Base-by-base conservation (phyloP, 64 coral and sea anemone species). In the Dendrophyllia cribrosa region DNA sequence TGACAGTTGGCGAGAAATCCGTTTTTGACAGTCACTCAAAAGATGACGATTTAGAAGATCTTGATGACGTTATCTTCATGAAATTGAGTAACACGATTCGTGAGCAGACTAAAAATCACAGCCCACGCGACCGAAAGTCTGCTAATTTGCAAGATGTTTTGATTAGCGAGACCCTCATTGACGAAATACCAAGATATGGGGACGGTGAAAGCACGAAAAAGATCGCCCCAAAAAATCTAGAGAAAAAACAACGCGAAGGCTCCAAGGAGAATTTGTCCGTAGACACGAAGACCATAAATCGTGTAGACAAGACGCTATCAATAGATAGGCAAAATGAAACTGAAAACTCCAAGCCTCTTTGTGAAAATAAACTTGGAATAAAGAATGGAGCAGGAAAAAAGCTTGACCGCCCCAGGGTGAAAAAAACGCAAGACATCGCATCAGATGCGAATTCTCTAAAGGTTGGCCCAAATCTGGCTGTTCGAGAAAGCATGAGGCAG, bases 401-500 rank as follows among this genome's bases (percentile, higher is more conserved):
- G 47, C 62, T n/a, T 51, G 43, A n/a, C 9, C 80, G 80, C 34
- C 80, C 80, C 19, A 68, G 21, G 3, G 23, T 66, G 9, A 50
- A 17, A 56, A 56, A 56, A 50, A 67, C 17, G 9, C 62, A 51
- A 47, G 10, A 19, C 45, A 84, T 48, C 3, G 62, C 44, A 14
- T 65, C 80, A 11, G 62, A 67, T 84, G 62, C 7, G 17, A 83
- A 10, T 49, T 49, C 43, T 47, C 7, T 83, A 45, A 66, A 44
- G 5, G 9, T 46, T 1, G 62, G 9, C 6, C 13, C 60, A 50
- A 43, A 45, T 6, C 56, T 65, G 58, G 8, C 43, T 51, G 61
- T 84, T 22, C 80, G 80, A 67, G 80, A 84, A 21, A 84, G 80
- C 46, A 84, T 84, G 80, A 84, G 80, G 43, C 60, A 84, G 16